Conservation (phyloP, 2,888 invertebrate genomes). For the Leptopilina myrica region DNA sequence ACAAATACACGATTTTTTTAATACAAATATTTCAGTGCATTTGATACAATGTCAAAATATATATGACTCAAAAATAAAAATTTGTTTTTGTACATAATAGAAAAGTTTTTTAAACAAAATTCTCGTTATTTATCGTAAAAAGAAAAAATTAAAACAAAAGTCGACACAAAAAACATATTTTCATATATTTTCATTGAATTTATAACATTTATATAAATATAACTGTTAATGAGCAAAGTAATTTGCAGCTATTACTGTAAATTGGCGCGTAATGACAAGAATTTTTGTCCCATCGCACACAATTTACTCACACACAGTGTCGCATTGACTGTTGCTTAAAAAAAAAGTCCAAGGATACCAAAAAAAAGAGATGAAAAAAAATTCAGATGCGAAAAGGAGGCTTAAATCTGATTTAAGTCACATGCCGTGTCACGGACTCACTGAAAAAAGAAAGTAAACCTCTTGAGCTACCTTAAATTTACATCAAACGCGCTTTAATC, state of each 20-base stretch:
- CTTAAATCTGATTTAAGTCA: slow-evolving; percentile 71
- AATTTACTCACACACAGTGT: slow-evolving; percentile 24
- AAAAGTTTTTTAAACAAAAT: too few relatives aligned
- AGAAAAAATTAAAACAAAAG: too few relatives aligned
- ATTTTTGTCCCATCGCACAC: slow-evolving; percentile 24
- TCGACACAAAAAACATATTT: too few relatives aligned
- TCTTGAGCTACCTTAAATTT: slow-evolving; percentile 69
- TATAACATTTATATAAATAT: not conserved
- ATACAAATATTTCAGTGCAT: too few relatives aligned
- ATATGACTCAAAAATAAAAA: too few relatives aligned
- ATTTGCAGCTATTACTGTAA: slow-evolving; percentile 14
- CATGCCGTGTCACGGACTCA: slow-evolving; percentile 67
- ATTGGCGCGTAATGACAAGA: slow-evolving; percentile 10
- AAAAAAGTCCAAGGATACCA: slow-evolving; percentile 41
- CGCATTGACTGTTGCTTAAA: slow-evolving; percentile 11
- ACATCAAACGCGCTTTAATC: slow-evolving; percentile 70
- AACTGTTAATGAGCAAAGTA: not conserved
- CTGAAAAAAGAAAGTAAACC: slow-evolving; percentile 63
- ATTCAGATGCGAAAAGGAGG: slow-evolving; percentile 52
- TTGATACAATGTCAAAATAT: too few relatives aligned
- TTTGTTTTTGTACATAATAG: too few relatives aligned
- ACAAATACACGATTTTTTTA: too few relatives aligned
- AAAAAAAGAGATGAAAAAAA: slow-evolving; percentile 30
- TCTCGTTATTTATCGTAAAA: too few relatives aligned
- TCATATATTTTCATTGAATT: too few relatives aligned